Evolutionary conservation across 1,140 invertebrate species (phyloP).

Genomic region (Drosophila saltans): DNA sequence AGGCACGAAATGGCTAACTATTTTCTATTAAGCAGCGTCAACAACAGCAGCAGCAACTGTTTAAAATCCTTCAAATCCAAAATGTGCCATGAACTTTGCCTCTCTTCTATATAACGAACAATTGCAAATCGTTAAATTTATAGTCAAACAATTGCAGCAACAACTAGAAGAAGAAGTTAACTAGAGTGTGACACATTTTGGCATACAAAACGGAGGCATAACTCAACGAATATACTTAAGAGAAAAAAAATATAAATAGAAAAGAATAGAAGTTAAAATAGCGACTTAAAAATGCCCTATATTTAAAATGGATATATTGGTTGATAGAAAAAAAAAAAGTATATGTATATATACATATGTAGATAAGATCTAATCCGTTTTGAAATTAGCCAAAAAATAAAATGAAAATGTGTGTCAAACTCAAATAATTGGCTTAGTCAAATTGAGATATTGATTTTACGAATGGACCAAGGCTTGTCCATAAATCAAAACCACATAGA

Average conservation of each 20-base stretch:
- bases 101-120: not conserved
- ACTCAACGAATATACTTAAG: not conserved
- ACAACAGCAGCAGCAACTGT: no score
- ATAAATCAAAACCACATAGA: conserved; percentile 20
- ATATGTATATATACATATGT: not conserved
- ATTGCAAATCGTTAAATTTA: conserved; percentile 5
- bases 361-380: not conserved
- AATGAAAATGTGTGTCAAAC: conserved; percentile 8
- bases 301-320: no score
- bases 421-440: conserved; percentile 13
- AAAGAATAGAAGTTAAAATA: not conserved
- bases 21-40: no score
- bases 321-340: no score
- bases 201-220: conserved; percentile 4
- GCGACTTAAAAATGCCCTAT: not conserved
- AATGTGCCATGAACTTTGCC: not conserved
- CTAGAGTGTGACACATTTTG: conserved; percentile 12
- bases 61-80: not conserved
- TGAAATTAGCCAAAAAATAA: not conserved
- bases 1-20: no score
- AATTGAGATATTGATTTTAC: conserved; percentile 23
- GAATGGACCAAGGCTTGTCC: conserved; percentile 7
- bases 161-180: not conserved
- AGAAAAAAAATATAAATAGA: not conserved
- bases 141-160: not conserved